Conservation (phyloP, 2,797 vertebrate genomes). For the Anniella stebbinsi region DNA sequence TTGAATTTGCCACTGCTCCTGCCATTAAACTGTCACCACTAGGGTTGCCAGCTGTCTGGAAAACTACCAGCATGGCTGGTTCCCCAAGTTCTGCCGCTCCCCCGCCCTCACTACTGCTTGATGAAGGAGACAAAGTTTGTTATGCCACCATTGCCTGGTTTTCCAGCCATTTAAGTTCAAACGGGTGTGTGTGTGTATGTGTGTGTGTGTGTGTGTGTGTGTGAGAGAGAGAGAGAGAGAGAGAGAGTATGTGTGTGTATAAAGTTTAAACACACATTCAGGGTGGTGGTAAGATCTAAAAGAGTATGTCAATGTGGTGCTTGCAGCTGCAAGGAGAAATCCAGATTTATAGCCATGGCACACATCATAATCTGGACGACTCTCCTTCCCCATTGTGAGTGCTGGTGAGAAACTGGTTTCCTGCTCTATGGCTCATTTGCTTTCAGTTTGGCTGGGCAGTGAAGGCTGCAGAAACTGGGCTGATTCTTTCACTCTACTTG, state of each 20-base stretch:
- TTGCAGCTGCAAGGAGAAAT: not conserved
- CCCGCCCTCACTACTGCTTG: too few relatives aligned
- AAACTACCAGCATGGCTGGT: not conserved
- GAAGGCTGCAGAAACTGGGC: not conserved
- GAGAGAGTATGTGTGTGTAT: not conserved
- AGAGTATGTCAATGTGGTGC: not conserved
- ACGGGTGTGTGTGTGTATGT: too few relatives aligned
- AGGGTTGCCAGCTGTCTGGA: not conserved
- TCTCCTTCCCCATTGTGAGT: not conserved
- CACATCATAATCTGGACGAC: not conserved
- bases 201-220: too few relatives aligned
- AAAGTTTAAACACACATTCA: not conserved
- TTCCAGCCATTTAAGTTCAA: not conserved
- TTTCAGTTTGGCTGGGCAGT: not conserved
- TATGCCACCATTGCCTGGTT: not conserved
- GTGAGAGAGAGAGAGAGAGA: too few relatives aligned
- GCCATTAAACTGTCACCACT: not conserved
- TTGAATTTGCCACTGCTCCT: not conserved
- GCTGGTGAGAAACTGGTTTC: not conserved
- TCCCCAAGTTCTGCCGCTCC: not conserved
- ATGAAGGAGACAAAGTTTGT: too few relatives aligned
- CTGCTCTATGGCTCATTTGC: not conserved
- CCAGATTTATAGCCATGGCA: not conserved
- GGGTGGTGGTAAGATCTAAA: not conserved
- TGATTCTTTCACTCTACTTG: not conserved